Conservation (phyloP, 2,797 vertebrate species). For the Alca torda region DNA sequence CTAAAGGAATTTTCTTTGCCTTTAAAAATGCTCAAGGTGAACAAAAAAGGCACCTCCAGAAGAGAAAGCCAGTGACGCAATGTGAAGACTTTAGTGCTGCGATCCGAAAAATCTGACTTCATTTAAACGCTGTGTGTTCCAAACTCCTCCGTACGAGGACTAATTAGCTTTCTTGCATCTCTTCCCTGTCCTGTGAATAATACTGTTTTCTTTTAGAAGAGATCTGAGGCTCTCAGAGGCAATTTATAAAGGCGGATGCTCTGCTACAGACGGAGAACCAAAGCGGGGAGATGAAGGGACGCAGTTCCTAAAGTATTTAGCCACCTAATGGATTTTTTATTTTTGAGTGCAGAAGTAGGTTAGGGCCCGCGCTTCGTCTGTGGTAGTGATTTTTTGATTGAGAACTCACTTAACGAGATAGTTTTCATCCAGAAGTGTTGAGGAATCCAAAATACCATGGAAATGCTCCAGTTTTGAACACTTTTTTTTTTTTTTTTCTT, state of each 20-base stretch:
- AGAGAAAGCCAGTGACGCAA: not conserved
- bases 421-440: not conserved
- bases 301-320: conserved; percentile 45
- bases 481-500: not conserved
- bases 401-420: conserved; percentile 3
- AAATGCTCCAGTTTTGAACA: not conserved
- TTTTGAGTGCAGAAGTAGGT: conserved; percentile 54
- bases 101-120: not conserved
- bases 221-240: conserved; percentile 55
- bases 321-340: conserved; percentile 50
- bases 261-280: not conserved
- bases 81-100: not conserved
- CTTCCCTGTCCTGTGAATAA: conserved; percentile 23
- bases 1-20: conserved; percentile 12
- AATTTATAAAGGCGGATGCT: conserved; percentile 53
- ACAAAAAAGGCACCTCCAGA: not conserved
- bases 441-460: not conserved
- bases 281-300: conserved; percentile 39
- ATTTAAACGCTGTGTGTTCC: conserved; percentile 7
- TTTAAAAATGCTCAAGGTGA: conserved; percentile 46
- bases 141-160: not conserved
- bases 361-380: not conserved
- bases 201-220: conserved; percentile 57
- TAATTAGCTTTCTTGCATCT: conserved; percentile 49
- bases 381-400: conserved; percentile 6